These are phyloP conservation scores for Noctua janthe DNA, from an alignment of 2,888 invertebrate species.

Conservation along the genomic window DNA sequence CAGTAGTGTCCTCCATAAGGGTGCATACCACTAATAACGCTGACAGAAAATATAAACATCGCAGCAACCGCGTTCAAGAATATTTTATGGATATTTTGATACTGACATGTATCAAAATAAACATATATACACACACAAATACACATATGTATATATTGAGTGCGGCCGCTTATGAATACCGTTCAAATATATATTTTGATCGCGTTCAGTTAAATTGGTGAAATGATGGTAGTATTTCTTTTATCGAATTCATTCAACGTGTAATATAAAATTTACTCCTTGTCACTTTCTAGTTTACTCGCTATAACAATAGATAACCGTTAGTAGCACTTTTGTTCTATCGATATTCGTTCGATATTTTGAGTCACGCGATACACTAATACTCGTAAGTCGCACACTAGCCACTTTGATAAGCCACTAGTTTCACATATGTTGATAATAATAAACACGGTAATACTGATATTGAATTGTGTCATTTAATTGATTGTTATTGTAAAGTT, in stretches of 20 bases:
- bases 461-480: slow-evolving; percentile 14
- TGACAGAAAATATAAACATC: not conserved
- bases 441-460: not conserved
- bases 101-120: not conserved
- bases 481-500: slow-evolving; percentile 1
- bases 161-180: not conserved
- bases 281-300: not conserved
- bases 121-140: too few species aligned
- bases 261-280: too few species aligned
- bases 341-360: slow-evolving; percentile 73
- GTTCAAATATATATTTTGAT: not conserved
- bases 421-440: slow-evolving; percentile 12
- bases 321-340: slow-evolving; percentile 59
- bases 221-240: not conserved
- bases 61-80: too few species aligned
- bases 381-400: slow-evolving; percentile 63
- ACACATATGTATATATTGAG: too few species aligned
- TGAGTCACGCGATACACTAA: slow-evolving; percentile 73
- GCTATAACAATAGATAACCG: slow-evolving; percentile 16
- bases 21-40: not conserved
- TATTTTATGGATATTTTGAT: too few species aligned
- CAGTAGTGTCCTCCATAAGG: too few species aligned
- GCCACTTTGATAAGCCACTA: slow-evolving; percentile 20
- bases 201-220: not conserved
- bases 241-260: not conserved